A percentile compares a stretch with the other conserved stretches of the same genome.
These are phyloP conservation scores for Psilanteris sp. DNA, from an alignment of 1,140 invertebrate species.

Conservation along the genomic window DNA sequence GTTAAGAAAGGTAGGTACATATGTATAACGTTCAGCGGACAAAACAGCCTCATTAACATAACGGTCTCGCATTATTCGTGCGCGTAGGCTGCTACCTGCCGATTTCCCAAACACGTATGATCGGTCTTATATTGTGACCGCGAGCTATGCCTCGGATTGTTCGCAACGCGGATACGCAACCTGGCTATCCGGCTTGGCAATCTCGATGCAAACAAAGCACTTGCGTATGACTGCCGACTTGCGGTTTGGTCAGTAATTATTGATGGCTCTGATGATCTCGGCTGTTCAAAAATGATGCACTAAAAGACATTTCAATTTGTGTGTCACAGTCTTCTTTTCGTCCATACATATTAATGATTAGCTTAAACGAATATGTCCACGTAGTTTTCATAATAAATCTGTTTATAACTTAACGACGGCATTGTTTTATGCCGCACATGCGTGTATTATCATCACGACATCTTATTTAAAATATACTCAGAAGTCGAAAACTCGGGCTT, in stretches of 20 bases:
- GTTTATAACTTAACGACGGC: slow-evolving; percentile 8
- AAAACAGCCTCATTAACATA: slow-evolving; percentile 77
- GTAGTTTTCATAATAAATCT: no score
- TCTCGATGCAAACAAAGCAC: slow-evolving; percentile 26
- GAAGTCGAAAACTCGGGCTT: slow-evolving; percentile 21
- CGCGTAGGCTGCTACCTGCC: slow-evolving; percentile 60
- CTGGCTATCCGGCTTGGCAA: slow-evolving; percentile 17
- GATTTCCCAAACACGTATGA: slow-evolving; percentile 56
- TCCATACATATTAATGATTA: no score
- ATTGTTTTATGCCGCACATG: slow-evolving; percentile 25
- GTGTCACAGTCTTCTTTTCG: no score
- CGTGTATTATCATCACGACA: slow-evolving; percentile 36
- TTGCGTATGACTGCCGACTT: no score
- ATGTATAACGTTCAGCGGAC: slow-evolving; percentile 66
- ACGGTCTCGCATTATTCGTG: slow-evolving; percentile 70
- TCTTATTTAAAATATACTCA: slow-evolving; percentile 36
- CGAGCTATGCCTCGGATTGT: slow-evolving; percentile 29
- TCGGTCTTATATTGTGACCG: slow-evolving; percentile 59
- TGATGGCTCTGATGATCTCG: no score
- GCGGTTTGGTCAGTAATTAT: no score
- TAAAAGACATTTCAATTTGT: no score
- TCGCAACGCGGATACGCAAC: slow-evolving; percentile 28
- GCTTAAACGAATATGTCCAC: no score
- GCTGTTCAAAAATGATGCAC: no score
- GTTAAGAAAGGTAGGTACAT: slow-evolving; percentile 70